These are phyloP conservation scores for Dynastes maya DNA, from an alignment of 2,888 invertebrate genomes.

Conservation along the genomic window DNA sequence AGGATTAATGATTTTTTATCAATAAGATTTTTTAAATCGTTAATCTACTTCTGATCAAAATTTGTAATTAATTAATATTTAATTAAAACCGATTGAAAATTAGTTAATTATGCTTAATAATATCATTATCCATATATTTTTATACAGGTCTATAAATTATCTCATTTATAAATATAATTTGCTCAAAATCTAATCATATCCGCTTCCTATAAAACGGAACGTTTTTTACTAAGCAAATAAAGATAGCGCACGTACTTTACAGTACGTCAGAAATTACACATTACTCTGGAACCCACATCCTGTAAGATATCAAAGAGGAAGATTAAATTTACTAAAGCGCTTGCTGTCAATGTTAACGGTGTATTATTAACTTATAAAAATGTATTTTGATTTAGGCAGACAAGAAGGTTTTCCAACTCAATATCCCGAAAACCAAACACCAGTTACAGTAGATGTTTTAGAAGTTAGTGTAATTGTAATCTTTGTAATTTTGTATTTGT, in stretches of 20 bases:
- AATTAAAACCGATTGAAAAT: too few relatives aligned
- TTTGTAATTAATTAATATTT: too few relatives aligned
- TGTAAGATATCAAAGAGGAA: constrained; percentile 18
- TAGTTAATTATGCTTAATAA: too few relatives aligned
- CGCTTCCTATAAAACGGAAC: not conserved
- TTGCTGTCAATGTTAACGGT: not conserved
- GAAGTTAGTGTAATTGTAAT: constrained; percentile 68
- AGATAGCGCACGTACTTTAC: constrained; percentile 5
- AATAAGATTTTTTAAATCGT: too few relatives aligned
- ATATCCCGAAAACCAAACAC: constrained; percentile 66
- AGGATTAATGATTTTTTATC: too few relatives aligned
- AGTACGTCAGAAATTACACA: not conserved
- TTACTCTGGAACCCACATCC: constrained; percentile 33
- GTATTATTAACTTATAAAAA: constrained; percentile 51
- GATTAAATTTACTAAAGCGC: not conserved
- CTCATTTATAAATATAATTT: not conserved
- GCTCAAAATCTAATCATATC: not conserved
- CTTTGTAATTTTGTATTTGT: constrained; percentile 67
- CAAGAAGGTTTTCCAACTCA: constrained; percentile 68
- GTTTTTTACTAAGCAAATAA: constrained; percentile 12
- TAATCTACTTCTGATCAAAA: too few relatives aligned
- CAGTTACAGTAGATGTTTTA: constrained; percentile 71
- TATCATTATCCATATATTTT: too few relatives aligned
- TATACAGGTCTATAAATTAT: too few relatives aligned
- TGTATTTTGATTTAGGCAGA: constrained; percentile 66